These are phyloP conservation scores for Paramuricea clavata DNA, from an alignment of 92 coral and sea anemone genomes.

Conservation along the genomic window DNA sequence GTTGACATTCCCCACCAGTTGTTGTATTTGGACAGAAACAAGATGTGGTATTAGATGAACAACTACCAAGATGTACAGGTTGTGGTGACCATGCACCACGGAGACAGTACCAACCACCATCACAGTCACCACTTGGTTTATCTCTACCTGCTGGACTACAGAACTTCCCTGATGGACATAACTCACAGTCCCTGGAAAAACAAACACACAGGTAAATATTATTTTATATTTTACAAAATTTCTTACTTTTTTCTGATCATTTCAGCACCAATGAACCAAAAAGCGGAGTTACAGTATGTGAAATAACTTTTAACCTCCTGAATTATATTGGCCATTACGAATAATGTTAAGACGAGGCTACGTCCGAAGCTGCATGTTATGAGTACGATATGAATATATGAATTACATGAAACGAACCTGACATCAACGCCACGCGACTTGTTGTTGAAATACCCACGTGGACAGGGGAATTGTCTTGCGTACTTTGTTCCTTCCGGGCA, in stretches of 20 bases:
- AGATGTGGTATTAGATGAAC: slow-evolving; percentile 70
- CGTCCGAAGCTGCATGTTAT: not conserved
- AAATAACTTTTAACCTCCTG: not conserved
- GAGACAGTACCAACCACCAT: slow-evolving; percentile 90
- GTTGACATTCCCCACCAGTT: slow-evolving; percentile 93
- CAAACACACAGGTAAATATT: not conserved
- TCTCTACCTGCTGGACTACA: slow-evolving; percentile 88
- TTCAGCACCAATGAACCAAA: too few relatives aligned
- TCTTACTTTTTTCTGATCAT: too few relatives aligned
- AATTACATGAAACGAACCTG: slow-evolving; percentile 62
- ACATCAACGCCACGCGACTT: slow-evolving; percentile 73
- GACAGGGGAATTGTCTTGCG: slow-evolving; percentile 82
- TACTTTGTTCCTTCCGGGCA: slow-evolving; percentile 86
- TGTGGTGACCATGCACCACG: slow-evolving; percentile 86
- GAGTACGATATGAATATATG: not conserved
- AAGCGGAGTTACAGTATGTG: too few relatives aligned
- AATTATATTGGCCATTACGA: not conserved
- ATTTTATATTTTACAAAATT: too few relatives aligned
- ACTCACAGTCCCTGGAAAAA: slow-evolving; percentile 81
- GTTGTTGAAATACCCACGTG: slow-evolving; percentile 89
- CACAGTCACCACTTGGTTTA: slow-evolving; percentile 82
- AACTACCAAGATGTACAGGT: slow-evolving; percentile 83
- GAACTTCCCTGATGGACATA: slow-evolving; percentile 87
- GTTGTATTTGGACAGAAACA: slow-evolving; percentile 95
- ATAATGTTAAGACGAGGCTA: not conserved